Percentiles rank a stretch among this genome's conserved stretches.
phyloP scores from a whole-genome alignment of 1,140 invertebrate species.

The Zaprionus inermis region DNA sequence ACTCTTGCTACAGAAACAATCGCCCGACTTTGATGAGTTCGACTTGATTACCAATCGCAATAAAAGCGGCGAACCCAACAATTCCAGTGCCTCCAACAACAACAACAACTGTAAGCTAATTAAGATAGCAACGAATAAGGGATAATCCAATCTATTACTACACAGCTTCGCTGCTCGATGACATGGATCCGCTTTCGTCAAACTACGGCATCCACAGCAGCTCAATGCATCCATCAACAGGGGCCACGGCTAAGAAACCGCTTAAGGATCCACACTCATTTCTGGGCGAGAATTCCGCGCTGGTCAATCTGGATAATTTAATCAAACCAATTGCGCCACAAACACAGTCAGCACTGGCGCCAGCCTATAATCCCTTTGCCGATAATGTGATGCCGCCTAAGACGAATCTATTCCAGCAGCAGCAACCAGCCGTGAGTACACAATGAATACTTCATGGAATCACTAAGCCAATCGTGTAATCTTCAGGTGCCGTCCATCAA shows the following conservation, averaged over 20 bases:
- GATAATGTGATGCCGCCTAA: constrained; percentile 81
- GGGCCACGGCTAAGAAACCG: constrained; percentile 81
- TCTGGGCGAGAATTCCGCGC: constrained; percentile 95
- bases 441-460: neutral
- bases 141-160: neutral
- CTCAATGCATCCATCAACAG: constrained; percentile 69
- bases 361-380: constrained; percentile 84
- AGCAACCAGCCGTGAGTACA: constrained; percentile 81
- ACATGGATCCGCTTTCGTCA: constrained; percentile 78
- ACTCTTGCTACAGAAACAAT: constrained; percentile 63
- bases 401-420: constrained; percentile 84
- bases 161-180: constrained; percentile 78
- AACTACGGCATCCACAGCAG: constrained; percentile 65
- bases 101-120: constrained; percentile 78
- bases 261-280: constrained; percentile 96
- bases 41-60: constrained; percentile 91
- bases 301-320: constrained; percentile 98
- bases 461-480: neutral
- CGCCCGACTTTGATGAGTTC: constrained; percentile 92
- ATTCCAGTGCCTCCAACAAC: constrained; percentile 77
- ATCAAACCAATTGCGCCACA: constrained; percentile 87
- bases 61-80: constrained; percentile 82
- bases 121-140: neutral
- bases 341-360: constrained; percentile 55
- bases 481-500: constrained; percentile 85